phyloP scores from a whole-genome alignment of 2,888 invertebrate genomes.

The Mimas tiliae region DNA sequence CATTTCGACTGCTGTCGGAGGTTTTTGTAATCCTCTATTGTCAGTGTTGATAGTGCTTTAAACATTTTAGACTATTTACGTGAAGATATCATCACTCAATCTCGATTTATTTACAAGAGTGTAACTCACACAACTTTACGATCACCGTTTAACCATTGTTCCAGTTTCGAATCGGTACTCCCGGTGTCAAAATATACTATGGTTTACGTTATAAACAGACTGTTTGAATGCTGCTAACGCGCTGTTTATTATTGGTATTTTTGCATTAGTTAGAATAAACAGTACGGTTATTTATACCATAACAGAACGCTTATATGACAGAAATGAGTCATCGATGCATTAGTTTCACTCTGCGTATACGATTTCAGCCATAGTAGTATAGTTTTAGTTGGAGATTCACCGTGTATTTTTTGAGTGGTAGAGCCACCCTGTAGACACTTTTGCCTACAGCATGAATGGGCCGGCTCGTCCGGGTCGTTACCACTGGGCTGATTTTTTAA shows the following conservation, averaged over 20 bases:
- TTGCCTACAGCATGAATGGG: too few relatives aligned
- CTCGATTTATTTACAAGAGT: constrained; percentile 51
- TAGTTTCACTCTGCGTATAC: too few relatives aligned
- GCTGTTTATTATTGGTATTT: constrained; percentile 19
- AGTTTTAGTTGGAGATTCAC: too few relatives aligned
- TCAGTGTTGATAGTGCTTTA: neutral
- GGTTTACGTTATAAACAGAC: constrained; percentile 16
- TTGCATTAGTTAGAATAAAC: constrained; percentile 16
- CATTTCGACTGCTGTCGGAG: neutral
- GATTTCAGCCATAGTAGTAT: too few relatives aligned
- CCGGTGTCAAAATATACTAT: constrained; percentile 28
- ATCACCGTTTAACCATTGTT: constrained; percentile 49
- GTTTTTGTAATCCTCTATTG: neutral
- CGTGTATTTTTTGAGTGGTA: too few relatives aligned
- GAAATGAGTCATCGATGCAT: too few relatives aligned
- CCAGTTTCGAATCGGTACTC: constrained; percentile 43
- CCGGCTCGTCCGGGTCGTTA: too few relatives aligned
- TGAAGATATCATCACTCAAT: constrained; percentile 41
- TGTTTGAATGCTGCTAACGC: constrained; percentile 15
- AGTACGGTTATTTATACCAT: neutral
- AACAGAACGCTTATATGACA: too few relatives aligned
- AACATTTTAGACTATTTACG: constrained; percentile 27
- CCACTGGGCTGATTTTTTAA: too few relatives aligned
- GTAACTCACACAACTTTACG: constrained; percentile 54
- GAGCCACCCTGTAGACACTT: too few relatives aligned